phyloP scores from a whole-genome alignment of 37 sponge, comb jelly and placozoan genomes.

The Amphimedon queenslandica region DNA sequence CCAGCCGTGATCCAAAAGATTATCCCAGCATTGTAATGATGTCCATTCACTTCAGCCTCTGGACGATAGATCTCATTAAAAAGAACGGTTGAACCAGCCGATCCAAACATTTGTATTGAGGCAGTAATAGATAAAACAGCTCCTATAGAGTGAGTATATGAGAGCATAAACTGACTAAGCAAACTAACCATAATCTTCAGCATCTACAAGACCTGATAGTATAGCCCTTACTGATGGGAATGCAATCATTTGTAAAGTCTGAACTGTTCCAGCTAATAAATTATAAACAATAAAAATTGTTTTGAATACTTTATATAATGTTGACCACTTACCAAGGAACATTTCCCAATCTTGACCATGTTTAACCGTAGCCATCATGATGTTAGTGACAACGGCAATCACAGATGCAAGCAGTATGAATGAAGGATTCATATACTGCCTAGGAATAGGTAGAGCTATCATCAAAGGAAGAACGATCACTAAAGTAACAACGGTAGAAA shows the following conservation, averaged over 20 bases:
- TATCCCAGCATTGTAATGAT: no score
- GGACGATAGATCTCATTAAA: no score
- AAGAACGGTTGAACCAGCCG: no score
- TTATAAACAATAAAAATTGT: no score
- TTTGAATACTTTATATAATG: no score
- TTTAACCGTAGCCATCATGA: not conserved
- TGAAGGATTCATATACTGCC: no score
- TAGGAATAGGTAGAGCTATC: constrained; percentile 9
- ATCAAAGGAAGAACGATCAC: constrained; percentile 47
- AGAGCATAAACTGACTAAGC: no score
- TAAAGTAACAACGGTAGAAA: constrained; percentile 1
- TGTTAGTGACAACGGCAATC: not conserved
- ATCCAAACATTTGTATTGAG: no score
- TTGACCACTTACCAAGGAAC: not conserved
- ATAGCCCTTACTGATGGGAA: not conserved
- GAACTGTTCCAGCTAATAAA: not conserved
- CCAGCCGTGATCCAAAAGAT: no score
- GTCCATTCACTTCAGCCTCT: no score
- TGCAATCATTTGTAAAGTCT: not conserved
- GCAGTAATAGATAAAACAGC: no score
- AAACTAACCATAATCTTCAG: constrained; percentile 1
- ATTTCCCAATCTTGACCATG: not conserved
- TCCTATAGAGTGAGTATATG: no score
- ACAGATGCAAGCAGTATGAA: not conserved
- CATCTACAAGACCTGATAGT: not conserved